Conservation (phyloP, 92 coral and sea anemone species). For the Ricordea florida region DNA sequence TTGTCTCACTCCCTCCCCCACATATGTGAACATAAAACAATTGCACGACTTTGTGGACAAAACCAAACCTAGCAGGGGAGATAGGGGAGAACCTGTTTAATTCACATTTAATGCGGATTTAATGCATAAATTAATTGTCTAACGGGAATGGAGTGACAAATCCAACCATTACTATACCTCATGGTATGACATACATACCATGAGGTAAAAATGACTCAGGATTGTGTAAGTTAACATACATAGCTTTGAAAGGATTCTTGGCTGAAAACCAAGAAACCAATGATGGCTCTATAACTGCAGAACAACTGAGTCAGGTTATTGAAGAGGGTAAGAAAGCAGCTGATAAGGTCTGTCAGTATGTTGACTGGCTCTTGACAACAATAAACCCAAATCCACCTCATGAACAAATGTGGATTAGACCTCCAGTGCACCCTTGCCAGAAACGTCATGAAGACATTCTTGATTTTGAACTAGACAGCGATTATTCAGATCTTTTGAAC, state of each 20-base stretch:
- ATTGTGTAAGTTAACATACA: constrained; percentile 22
- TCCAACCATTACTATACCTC: too few relatives aligned
- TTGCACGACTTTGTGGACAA: too few relatives aligned
- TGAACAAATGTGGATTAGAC: constrained; percentile 59
- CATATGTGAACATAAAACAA: too few relatives aligned
- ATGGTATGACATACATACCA: too few relatives aligned
- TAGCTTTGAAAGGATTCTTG: constrained; percentile 36
- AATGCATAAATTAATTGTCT: too few relatives aligned
- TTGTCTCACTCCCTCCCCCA: too few relatives aligned
- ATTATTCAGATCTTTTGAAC: constrained; percentile 60
- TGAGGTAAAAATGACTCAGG: constrained; percentile 52
- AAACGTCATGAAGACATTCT: constrained; percentile 46
- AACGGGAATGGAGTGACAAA: too few relatives aligned
- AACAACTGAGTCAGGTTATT: constrained; percentile 55
- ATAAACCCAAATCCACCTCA: constrained; percentile 70
- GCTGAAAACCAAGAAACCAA: constrained; percentile 15
- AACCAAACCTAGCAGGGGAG: too few relatives aligned
- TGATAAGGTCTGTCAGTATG: constrained; percentile 67
- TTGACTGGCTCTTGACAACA: constrained; percentile 63
- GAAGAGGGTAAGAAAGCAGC: constrained; percentile 61
- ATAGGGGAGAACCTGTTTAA: too few relatives aligned
- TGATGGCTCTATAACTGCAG: constrained; percentile 12
- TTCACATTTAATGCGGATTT: too few relatives aligned
- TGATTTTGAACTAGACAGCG: constrained; percentile 37
- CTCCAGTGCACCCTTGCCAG: constrained; percentile 67